phyloP scores from a whole-genome alignment of 2,888 invertebrate genomes.

The Halictus ligatus region DNA sequence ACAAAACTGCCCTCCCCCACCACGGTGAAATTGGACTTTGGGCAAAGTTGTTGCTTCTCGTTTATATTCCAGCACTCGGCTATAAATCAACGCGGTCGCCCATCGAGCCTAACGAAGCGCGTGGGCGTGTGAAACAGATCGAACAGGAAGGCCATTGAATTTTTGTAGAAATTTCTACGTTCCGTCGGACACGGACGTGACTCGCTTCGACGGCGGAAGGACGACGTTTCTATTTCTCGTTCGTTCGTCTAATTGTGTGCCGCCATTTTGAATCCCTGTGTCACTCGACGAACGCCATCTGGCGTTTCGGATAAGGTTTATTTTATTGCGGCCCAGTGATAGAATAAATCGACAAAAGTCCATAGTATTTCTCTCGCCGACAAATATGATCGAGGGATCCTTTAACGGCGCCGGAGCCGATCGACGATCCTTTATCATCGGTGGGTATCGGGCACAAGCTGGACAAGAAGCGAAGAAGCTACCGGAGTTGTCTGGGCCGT shows the following conservation, averaged over 20 bases:
- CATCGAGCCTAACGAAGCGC: conserved; percentile 51
- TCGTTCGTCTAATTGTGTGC: neutral
- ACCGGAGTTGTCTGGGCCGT: conserved; percentile 46
- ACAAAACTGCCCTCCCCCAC: conserved; percentile 74
- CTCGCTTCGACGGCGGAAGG: conserved; percentile 41
- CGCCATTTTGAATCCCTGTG: neutral
- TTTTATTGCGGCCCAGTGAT: neutral
- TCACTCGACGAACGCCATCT: too few relatives aligned
- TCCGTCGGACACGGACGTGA: conserved; percentile 47
- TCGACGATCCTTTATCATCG: neutral
- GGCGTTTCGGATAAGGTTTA: too few relatives aligned
- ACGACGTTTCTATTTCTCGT: conserved; percentile 1
- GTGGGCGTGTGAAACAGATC: conserved; percentile 66
- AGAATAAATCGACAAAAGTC: neutral
- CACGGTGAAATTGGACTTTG: conserved; percentile 74
- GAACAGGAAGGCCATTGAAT: conserved; percentile 66
- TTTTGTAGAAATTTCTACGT: conserved; percentile 52
- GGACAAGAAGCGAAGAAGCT: conserved; percentile 53
- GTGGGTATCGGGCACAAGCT: conserved; percentile 3
- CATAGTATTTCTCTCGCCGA: too few relatives aligned
- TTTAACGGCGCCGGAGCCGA: neutral
- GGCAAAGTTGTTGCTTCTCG: conserved; percentile 64
- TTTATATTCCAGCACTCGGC: conserved; percentile 45
- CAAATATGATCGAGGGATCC: neutral
- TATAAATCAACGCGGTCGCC: conserved; percentile 70